Percentiles rank a stretch among this genome's conserved stretches.
phyloP scores from a whole-genome alignment of 2,113 vertebrate species.

The Taxidea taxus region DNA sequence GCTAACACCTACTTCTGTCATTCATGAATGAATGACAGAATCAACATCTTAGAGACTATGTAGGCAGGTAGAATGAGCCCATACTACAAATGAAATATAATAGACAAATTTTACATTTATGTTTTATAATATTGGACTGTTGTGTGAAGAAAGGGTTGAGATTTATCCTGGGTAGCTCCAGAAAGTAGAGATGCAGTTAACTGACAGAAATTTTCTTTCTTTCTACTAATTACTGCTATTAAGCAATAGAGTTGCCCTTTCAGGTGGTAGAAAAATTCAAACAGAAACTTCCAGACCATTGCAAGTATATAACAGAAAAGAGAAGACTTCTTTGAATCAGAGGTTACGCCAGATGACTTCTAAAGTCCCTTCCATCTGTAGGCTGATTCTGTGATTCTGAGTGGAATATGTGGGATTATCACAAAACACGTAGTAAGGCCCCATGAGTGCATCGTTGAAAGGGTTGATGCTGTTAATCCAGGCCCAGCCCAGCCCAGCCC shows the following conservation, averaged over 20 bases:
- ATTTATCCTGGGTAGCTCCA: neutral
- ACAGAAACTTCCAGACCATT: conserved; percentile 20
- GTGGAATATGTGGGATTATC: conserved; percentile 55
- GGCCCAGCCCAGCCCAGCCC: neutral
- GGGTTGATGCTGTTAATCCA: conserved; percentile 33
- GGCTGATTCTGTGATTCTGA: conserved; percentile 46
- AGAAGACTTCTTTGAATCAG: conserved; percentile 7
- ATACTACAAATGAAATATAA: conserved; percentile 34
- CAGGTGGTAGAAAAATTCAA: conserved; percentile 5
- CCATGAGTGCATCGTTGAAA: conserved; percentile 49
- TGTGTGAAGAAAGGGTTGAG: conserved; percentile 40
- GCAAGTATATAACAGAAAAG: neutral
- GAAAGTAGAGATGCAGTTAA: conserved; percentile 9
- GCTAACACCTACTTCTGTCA: neutral
- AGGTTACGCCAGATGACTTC: conserved; percentile 19
- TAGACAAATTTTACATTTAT: neutral
- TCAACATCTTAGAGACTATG: neutral
- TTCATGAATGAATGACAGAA: neutral
- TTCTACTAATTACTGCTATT: neutral
- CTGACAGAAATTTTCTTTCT: neutral
- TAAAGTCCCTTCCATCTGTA: conserved; percentile 39
- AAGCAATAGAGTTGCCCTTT: neutral
- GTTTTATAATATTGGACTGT: neutral
- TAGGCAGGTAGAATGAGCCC: neutral
- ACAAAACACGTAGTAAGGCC: conserved; percentile 40